These are phyloP conservation scores for Hoplodrina blanda DNA, from an alignment of 2,888 invertebrate genomes.

Conservation along the genomic window DNA sequence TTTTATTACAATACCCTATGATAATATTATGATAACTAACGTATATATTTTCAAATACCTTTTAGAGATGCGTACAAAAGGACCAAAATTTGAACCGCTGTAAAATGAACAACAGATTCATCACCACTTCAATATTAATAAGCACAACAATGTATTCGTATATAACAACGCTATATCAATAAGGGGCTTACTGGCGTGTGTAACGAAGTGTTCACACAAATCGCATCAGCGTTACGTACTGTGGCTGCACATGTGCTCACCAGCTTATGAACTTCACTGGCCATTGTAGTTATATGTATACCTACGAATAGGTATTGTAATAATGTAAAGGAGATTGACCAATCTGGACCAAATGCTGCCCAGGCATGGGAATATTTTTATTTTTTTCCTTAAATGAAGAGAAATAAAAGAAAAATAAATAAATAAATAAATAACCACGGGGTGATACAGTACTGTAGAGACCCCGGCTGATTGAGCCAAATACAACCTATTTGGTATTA, in stretches of 20 bases:
- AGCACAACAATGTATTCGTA: conserved; percentile 50
- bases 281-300: conserved; percentile 11
- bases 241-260: conserved; percentile 80
- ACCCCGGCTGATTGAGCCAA: too few relatives aligned
- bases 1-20: too few relatives aligned
- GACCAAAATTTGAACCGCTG: background rate
- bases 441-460: too few relatives aligned
- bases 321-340: too few relatives aligned
- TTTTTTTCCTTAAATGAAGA: too few relatives aligned
- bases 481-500: too few relatives aligned
- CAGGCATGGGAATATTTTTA: too few relatives aligned
- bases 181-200: conserved; percentile 79
- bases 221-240: conserved; percentile 80
- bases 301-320: background rate
- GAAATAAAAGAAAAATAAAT: too few relatives aligned
- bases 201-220: conserved; percentile 84
- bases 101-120: conserved; percentile 12
- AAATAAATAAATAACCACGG: too few relatives aligned
- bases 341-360: too few relatives aligned
- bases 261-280: conserved; percentile 77
- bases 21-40: too few relatives aligned
- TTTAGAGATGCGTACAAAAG: background rate
- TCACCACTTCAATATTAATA: conserved; percentile 42
- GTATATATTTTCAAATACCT: too few relatives aligned
- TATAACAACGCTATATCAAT: conserved; percentile 65